Conservation (phyloP, 2,113 vertebrate species). For the Solenodon paradoxus region DNA sequence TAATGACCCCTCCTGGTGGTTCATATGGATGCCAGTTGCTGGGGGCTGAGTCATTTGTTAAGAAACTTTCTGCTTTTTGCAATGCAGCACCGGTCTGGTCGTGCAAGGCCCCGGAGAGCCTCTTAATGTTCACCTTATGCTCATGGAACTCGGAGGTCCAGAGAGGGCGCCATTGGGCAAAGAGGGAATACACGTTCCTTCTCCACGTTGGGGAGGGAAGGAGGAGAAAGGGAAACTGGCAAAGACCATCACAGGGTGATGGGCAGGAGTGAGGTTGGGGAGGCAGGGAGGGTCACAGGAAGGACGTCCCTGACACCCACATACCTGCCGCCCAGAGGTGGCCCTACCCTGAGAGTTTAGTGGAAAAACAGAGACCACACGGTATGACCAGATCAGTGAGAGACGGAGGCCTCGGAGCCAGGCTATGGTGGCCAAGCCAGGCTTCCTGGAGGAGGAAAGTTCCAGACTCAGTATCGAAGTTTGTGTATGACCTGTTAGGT, state of each 20-base stretch:
- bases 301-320: not conserved
- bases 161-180: not conserved
- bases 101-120: not conserved
- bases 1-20: not conserved
- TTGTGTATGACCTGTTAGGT: not conserved
- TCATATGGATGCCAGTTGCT: not conserved
- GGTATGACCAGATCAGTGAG: not conserved
- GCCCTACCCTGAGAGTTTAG: not conserved
- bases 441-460: slow-evolving; percentile 14
- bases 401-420: not conserved
- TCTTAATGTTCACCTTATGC: not conserved
- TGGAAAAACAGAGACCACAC: not conserved
- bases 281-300: not conserved
- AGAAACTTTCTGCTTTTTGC: not conserved
- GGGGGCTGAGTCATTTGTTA: not conserved
- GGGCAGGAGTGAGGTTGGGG: not conserved
- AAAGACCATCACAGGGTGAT: not conserved
- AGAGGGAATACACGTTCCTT: not conserved
- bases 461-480: not conserved
- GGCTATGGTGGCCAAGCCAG: not conserved
- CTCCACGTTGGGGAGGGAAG: not conserved
- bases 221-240: not conserved
- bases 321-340: not conserved
- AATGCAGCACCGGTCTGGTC: not conserved
- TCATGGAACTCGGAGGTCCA: not conserved